phyloP scores from a whole-genome alignment of 1,140 invertebrate genomes.

The Orussus abietinus region DNA sequence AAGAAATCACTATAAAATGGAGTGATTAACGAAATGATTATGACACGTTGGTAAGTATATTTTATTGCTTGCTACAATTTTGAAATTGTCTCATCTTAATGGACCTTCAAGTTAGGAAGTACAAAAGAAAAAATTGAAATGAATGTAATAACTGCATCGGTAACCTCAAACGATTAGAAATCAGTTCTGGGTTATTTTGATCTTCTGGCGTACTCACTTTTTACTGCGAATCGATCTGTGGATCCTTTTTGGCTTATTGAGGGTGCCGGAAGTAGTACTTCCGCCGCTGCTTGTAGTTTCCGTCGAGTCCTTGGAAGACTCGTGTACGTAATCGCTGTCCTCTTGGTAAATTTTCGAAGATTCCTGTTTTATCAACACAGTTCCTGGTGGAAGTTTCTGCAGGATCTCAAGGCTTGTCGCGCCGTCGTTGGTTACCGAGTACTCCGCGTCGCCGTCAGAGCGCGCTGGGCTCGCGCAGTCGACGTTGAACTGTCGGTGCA shows the following conservation, averaged over 20 bases:
- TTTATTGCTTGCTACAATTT: too few relatives aligned
- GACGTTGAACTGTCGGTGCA: conserved; percentile 22
- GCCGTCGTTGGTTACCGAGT: conserved; percentile 12
- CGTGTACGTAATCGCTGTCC: conserved; percentile 20
- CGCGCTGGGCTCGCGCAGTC: conserved; percentile 9
- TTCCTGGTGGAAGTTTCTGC: conserved; percentile 24
- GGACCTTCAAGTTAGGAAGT: too few relatives aligned
- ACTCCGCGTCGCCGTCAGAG: conserved; percentile 2
- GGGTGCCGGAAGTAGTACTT: conserved; percentile 15
- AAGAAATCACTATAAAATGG: too few relatives aligned
- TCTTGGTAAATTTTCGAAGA: conserved; percentile 1
- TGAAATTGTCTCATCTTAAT: too few relatives aligned
- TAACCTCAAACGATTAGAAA: too few relatives aligned
- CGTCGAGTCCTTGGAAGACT: conserved; percentile 10
- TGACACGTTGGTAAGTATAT: too few relatives aligned
- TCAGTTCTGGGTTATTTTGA: too few relatives aligned
- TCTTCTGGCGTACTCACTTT: too few relatives aligned
- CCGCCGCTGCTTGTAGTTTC: conserved; percentile 24
- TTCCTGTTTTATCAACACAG: conserved; percentile 28
- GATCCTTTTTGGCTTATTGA: conserved; percentile 18
- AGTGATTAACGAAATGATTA: too few relatives aligned
- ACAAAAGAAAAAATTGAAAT: too few relatives aligned
- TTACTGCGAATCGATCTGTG: conserved; percentile 19
- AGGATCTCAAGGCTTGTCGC: conserved; percentile 14
- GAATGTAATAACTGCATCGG: too few relatives aligned